These are phyloP conservation scores for Drosophila lini DNA, from an alignment of 1,140 invertebrate genomes.

Conservation along the genomic window DNA sequence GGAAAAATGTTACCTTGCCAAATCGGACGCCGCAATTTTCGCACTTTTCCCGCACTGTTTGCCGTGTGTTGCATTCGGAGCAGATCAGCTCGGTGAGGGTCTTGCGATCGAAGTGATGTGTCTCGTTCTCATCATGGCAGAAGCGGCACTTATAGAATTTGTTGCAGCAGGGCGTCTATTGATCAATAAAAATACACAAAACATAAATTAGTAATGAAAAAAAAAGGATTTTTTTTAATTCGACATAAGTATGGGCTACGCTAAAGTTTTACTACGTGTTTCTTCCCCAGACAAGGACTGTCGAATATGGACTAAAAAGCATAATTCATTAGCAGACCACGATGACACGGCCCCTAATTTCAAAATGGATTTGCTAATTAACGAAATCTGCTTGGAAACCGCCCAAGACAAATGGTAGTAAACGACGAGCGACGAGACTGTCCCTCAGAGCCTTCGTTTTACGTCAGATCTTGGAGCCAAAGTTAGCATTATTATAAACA, in stretches of 20 bases:
- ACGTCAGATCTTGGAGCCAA: conserved; percentile 1
- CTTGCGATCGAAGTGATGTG: conserved; percentile 92
- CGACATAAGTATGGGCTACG: neutral
- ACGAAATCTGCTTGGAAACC: conserved; percentile 33
- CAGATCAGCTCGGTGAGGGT: conserved; percentile 93
- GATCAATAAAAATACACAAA: conserved; percentile 29
- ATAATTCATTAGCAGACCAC: conserved; percentile 39
- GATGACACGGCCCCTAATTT: conserved; percentile 8
- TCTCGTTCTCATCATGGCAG: conserved; percentile 94
- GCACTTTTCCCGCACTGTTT: conserved; percentile 91
- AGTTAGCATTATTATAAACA: conserved; percentile 64
- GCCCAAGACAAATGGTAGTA: conserved; percentile 3
- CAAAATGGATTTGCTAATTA: conserved; percentile 51
- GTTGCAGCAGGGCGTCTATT: conserved; percentile 93
- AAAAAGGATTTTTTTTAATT: conserved; percentile 1
- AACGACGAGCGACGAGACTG: conserved; percentile 20
- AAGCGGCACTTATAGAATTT: conserved; percentile 94
- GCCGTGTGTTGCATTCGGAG: conserved; percentile 91
- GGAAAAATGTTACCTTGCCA: conserved; percentile 86
- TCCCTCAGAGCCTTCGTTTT: conserved; percentile 16
- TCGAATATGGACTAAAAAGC: conserved; percentile 4
- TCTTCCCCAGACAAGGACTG: conserved; percentile 28
- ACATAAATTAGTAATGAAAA: conserved; percentile 13
- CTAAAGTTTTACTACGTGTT: neutral
- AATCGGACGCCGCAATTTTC: conserved; percentile 90